These are phyloP conservation scores for Semicossyphus pulcher DNA, from an alignment of 2,113 vertebrate species.

Conservation along the genomic window DNA sequence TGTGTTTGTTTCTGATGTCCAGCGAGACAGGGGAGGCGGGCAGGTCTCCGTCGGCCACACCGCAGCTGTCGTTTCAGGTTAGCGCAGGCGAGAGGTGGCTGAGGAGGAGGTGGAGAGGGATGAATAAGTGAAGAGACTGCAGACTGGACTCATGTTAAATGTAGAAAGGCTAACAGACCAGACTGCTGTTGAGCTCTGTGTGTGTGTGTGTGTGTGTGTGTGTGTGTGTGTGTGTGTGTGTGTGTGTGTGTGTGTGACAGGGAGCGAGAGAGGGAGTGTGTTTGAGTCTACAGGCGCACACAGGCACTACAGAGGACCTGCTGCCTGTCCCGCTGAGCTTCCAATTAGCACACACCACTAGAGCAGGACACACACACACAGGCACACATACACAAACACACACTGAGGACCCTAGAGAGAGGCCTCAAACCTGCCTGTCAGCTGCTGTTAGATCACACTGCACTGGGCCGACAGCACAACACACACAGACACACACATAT, in stretches of 20 bases:
- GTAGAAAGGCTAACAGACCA: constrained; percentile 92
- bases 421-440: constrained; percentile 95
- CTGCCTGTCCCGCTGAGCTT: constrained; percentile 71
- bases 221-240: constrained; percentile 40
- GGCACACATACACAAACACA: constrained; percentile 65
- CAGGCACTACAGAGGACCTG: constrained; percentile 60
- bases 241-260: constrained; percentile 40
- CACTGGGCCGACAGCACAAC: constrained; percentile 71
- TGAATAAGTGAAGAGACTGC: constrained; percentile 81
- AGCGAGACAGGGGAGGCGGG: constrained; percentile 62
- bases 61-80: constrained; percentile 80
- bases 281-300: constrained; percentile 41
- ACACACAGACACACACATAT: constrained; percentile 77
- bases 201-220: constrained; percentile 39
- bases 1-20: constrained; percentile 57
- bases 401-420: constrained; percentile 89
- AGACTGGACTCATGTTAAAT: constrained; percentile 89
- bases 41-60: constrained; percentile 65
- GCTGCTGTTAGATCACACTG: constrained; percentile 92
- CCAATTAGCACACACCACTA: constrained; percentile 79
- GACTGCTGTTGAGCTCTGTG: constrained; percentile 83
- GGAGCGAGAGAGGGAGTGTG: constrained; percentile 25
- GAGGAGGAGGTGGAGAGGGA: constrained; percentile 62
- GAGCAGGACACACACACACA: constrained; percentile 61
- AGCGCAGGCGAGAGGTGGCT: constrained; percentile 63